phyloP scores from a whole-genome alignment of 2,113 vertebrate species.

The Garra rufa region DNA sequence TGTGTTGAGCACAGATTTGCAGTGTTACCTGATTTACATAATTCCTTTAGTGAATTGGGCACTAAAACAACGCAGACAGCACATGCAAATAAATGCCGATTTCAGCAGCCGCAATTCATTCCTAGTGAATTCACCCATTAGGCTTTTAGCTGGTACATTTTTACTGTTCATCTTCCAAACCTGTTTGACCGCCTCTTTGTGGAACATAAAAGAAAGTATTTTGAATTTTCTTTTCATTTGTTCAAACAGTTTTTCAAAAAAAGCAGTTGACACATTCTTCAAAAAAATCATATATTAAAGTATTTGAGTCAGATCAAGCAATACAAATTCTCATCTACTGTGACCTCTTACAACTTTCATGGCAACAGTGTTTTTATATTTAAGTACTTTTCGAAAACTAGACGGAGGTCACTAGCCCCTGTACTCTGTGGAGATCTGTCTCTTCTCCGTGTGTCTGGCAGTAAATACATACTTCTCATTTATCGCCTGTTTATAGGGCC shows the following conservation, averaged over 20 bases:
- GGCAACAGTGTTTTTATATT: background rate
- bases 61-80: background rate
- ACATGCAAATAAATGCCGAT: background rate
- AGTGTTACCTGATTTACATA: slow-evolving; percentile 3
- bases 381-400: background rate
- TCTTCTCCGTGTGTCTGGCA: background rate
- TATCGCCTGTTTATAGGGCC: slow-evolving; percentile 19
- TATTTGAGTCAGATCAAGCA: background rate
- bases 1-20: slow-evolving; percentile 13
- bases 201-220: background rate
- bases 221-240: background rate
- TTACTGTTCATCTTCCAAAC: background rate
- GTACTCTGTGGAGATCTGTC: background rate
- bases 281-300: background rate
- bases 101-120: slow-evolving; percentile 5
- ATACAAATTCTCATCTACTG: background rate
- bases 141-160: background rate
- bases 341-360: background rate
- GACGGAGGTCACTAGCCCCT: background rate
- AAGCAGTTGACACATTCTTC: background rate
- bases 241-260: background rate
- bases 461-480: slow-evolving; percentile 18
- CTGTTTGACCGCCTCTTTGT: background rate
- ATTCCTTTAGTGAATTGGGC: slow-evolving; percentile 19
- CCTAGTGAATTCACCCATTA: background rate